A percentile compares a stretch with the other conserved stretches of the same genome.
These are phyloP conservation scores for Brachionus asplanchnoidis DNA, from an alignment of 1,140 invertebrate species.

Conservation along the genomic window DNA sequence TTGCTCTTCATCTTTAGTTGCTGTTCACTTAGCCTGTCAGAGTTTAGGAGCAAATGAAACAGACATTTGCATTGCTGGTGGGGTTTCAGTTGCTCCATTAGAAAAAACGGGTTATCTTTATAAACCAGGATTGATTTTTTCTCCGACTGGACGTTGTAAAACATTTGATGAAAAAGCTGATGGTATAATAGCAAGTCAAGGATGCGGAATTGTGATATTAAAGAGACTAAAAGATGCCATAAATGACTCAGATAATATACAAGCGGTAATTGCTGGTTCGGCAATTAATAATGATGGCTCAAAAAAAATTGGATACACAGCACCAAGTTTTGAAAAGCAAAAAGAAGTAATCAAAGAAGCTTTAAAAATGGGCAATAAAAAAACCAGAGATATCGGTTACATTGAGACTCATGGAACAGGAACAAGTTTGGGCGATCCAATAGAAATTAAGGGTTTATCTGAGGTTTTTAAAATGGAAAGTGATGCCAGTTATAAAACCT, in stretches of 20 bases:
- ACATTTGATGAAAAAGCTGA: slow-evolving; percentile 14
- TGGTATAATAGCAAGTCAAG: background rate
- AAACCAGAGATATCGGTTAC: background rate
- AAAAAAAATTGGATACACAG: background rate
- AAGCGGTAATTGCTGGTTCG: background rate
- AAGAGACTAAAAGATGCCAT: background rate
- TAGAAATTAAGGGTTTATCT: background rate
- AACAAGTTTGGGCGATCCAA: background rate
- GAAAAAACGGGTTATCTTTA: background rate
- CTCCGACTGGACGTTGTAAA: background rate
- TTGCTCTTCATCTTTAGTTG: background rate
- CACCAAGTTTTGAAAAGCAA: background rate
- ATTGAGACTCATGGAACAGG: slow-evolving; percentile 17
- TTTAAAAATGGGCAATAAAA: background rate
- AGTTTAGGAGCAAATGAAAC: background rate
- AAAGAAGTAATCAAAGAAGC: background rate
- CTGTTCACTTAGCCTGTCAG: background rate
- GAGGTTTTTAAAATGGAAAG: background rate
- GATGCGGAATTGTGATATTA: background rate
- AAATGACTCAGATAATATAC: background rate
- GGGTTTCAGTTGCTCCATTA: background rate
- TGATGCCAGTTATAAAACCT: background rate
- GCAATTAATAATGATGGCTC: background rate
- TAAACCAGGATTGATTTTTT: background rate
- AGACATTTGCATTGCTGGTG: background rate